These are phyloP conservation scores for Drosophila kuntzei DNA, from an alignment of 2,888 invertebrate genomes.

Conservation along the genomic window DNA sequence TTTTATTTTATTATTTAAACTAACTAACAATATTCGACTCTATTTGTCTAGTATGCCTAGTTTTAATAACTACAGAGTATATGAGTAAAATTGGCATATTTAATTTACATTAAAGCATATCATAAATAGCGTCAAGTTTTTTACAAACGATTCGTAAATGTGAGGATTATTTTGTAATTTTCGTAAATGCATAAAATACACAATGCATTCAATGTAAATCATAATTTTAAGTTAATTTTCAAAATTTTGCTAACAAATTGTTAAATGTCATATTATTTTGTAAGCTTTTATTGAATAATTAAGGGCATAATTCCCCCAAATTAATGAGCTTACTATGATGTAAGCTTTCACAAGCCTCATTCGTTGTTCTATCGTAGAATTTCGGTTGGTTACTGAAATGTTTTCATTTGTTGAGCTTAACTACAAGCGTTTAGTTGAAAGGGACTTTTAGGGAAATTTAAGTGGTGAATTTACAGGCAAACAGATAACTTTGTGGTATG, in stretches of 20 bases:
- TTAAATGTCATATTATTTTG: constrained; percentile 6
- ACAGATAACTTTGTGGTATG: no score
- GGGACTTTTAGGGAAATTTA: constrained; percentile 57
- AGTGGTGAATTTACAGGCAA: constrained; percentile 42
- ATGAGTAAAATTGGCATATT: background rate
- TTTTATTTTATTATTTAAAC: no score
- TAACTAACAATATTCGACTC: no score
- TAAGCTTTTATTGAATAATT: constrained; percentile 10
- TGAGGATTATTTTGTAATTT: constrained; percentile 3
- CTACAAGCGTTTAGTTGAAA: constrained; percentile 39
- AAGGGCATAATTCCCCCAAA: background rate
- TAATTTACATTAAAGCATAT: background rate
- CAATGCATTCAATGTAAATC: background rate
- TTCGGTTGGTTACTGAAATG: constrained; percentile 4
- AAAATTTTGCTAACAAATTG: constrained; percentile 8
- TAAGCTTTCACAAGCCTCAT: background rate
- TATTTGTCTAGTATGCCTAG: no score
- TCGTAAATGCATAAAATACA: constrained; percentile 10
- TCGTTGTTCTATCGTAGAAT: constrained; percentile 7
- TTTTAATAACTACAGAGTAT: background rate
- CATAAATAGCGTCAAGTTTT: constrained; percentile 5
- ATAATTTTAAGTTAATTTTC: constrained; percentile 4
- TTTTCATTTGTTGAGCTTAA: background rate
- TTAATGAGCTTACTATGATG: constrained; percentile 5
- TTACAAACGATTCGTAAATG: background rate